Evolutionary conservation across 2,113 vertebrate species (phyloP).

Genomic region (Clarias magur): DNA sequence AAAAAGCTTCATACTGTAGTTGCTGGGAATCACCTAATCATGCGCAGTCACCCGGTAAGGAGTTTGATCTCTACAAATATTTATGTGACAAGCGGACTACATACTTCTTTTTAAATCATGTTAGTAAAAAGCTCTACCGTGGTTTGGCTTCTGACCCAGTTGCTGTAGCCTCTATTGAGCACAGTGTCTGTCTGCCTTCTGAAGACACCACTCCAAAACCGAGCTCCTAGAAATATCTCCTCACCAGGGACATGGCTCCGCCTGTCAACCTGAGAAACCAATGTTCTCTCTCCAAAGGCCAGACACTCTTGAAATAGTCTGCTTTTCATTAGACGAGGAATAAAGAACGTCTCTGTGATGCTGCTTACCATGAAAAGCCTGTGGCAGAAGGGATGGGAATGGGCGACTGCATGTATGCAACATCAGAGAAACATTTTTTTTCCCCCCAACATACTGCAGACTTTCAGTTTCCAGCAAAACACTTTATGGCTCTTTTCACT

Average conservation of each 20-base stretch:
- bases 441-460: conserved; percentile 9
- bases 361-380: conserved; percentile 40
- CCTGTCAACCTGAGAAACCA: conserved; percentile 55
- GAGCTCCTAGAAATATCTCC: conserved; percentile 54
- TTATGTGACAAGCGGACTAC: conserved; percentile 22
- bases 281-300: conserved; percentile 49
- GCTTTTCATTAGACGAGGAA: conserved; percentile 44
- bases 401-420: conserved; percentile 27
- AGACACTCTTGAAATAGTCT: conserved; percentile 55
- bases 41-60: not conserved
- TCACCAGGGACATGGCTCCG: conserved; percentile 56
- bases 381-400: conserved; percentile 40
- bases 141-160: conserved; percentile 48
- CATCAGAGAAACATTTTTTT: conserved; percentile 32
- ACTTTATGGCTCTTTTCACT: not conserved
- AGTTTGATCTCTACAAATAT: conserved; percentile 6
- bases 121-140: conserved; percentile 52
- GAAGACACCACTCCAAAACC: conserved; percentile 42
- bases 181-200: conserved; percentile 48
- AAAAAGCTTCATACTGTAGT: not conserved
- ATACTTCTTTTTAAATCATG: conserved; percentile 45
- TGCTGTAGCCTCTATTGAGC: conserved; percentile 43
- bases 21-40: not conserved
- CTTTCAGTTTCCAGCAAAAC: not conserved
- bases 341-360: conserved; percentile 46